Evolutionary conservation across 2,113 vertebrate species (phyloP).

Genomic region (Grus americana): DNA sequence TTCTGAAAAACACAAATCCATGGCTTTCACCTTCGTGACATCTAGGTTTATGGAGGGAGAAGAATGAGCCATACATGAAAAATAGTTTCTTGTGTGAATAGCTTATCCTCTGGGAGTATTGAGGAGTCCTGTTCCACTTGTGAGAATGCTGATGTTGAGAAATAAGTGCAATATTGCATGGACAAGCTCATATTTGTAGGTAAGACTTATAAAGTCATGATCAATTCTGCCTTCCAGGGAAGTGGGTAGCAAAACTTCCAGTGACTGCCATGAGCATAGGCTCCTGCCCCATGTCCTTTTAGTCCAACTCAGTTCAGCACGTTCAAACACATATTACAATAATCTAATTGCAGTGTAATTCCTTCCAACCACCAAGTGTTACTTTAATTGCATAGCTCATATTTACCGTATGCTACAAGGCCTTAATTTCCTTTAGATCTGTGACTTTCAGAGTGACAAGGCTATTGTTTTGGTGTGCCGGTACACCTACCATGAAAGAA

Average conservation of each 20-base stretch:
- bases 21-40: neutral
- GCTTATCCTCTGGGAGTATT: neutral
- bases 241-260: neutral
- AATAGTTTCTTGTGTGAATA: neutral
- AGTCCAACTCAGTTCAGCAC: neutral
- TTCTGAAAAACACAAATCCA: neutral
- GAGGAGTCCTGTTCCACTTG: neutral
- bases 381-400: conserved; percentile 8
- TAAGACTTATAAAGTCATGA: neutral
- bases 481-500: neutral
- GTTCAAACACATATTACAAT: conserved; percentile 18
- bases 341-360: conserved; percentile 30
- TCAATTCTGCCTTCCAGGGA: neutral
- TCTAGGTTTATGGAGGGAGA: neutral
- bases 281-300: neutral
- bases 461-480: neutral
- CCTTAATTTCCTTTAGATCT: conserved; percentile 8
- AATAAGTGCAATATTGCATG: neutral
- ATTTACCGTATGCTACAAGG: neutral
- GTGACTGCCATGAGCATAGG: neutral
- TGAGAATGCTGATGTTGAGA: neutral
- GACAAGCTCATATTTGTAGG: neutral
- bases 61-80: neutral
- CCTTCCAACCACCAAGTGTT: conserved; percentile 10
- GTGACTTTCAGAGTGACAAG: conserved; percentile 23